Conservation (phyloP, 2,888 invertebrate species). For the Bombylius discolor region DNA sequence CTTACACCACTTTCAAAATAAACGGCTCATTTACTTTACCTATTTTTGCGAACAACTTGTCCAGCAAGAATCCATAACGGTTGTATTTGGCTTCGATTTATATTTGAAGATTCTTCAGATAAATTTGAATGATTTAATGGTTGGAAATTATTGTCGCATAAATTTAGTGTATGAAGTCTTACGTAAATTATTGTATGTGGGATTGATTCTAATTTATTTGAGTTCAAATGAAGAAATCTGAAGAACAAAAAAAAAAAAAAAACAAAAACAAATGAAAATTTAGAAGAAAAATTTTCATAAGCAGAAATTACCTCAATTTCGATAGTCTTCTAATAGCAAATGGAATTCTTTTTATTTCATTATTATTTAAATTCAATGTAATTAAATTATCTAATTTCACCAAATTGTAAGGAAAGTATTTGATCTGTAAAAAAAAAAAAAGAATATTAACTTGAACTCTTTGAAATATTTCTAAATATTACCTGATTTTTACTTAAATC, state of each 20-base stretch:
- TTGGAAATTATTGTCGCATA: conserved; percentile 30
- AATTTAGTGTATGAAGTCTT: conserved; percentile 26
- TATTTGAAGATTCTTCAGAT: too few relatives aligned
- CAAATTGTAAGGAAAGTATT: conserved; percentile 46
- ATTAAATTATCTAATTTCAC: conserved; percentile 48
- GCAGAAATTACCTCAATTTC: conserved; percentile 17
- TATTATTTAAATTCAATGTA: conserved; percentile 50
- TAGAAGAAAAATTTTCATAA: neutral
- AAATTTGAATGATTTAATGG: conserved; percentile 8
- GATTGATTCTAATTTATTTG: conserved; percentile 29
- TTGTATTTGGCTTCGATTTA: conserved; percentile 1
- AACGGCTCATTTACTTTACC: neutral
- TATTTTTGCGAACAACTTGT: conserved; percentile 11
- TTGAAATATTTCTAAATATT: conserved; percentile 6
- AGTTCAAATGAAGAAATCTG: conserved; percentile 26
- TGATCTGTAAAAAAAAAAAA: conserved; percentile 19
- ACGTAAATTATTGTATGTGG: conserved; percentile 29
- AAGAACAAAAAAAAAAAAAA: neutral
- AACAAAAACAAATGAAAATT: neutral
- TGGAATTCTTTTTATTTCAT: conserved; percentile 46
- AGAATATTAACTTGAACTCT: neutral
- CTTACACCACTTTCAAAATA: too few relatives aligned
- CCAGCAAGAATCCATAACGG: conserved; percentile 29
- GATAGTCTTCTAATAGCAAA: conserved; percentile 47
- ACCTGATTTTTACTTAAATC: conserved; percentile 53